These are phyloP conservation scores for Erannis defoliaria DNA, from an alignment of 2,888 invertebrate genomes.

Conservation along the genomic window DNA sequence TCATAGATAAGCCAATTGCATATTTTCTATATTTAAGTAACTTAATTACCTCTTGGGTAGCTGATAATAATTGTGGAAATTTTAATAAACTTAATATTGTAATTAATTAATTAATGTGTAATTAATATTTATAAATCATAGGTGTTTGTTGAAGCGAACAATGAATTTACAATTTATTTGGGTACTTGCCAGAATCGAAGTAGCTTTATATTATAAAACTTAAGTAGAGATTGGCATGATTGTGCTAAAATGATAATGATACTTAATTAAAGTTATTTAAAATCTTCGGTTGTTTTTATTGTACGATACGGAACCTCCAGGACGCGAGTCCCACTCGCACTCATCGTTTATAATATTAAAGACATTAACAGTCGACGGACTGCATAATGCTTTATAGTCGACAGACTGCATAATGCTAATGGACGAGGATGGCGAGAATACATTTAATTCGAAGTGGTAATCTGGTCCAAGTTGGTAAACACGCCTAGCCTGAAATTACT, in stretches of 20 bases:
- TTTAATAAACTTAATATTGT: neutral
- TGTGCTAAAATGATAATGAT: neutral
- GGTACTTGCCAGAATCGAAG: neutral
- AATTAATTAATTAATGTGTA: too few relatives aligned
- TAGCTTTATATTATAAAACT: neutral
- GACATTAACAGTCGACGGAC: too few relatives aligned
- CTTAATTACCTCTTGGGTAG: neutral
- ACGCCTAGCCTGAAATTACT: too few relatives aligned
- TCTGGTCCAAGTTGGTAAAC: too few relatives aligned
- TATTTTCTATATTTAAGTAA: neutral
- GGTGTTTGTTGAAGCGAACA: neutral
- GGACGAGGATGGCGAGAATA: too few relatives aligned
- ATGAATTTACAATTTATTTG: neutral
- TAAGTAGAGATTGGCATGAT: neutral
- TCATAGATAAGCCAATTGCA: too few relatives aligned
- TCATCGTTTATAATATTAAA: too few relatives aligned
- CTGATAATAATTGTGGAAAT: neutral
- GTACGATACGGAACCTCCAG: too few relatives aligned
- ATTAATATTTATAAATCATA: neutral
- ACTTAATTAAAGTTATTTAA: constrained; percentile 1
- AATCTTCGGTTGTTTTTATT: neutral
- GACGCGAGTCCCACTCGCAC: too few relatives aligned
- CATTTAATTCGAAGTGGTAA: too few relatives aligned
- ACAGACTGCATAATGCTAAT: too few relatives aligned
- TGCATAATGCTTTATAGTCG: too few relatives aligned